Percentiles rank a stretch among this genome's conserved stretches.
These are phyloP conservation scores for Harpagifer antarcticus DNA, from an alignment of 2,797 vertebrate species.

Conservation along the genomic window DNA sequence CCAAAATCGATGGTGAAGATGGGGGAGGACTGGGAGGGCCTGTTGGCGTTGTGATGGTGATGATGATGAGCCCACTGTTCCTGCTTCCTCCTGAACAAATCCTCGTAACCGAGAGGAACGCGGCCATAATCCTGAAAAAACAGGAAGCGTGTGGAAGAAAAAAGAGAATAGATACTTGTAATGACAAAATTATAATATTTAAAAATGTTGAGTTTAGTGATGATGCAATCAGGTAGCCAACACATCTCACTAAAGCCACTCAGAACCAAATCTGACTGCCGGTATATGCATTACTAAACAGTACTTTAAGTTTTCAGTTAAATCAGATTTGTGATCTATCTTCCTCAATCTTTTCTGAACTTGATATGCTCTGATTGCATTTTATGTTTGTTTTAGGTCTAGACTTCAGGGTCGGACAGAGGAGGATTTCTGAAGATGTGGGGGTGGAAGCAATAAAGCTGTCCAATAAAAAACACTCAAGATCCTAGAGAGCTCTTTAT, in stretches of 20 bases:
- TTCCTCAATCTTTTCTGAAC: background rate
- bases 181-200: constrained; percentile 10
- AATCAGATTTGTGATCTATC: background rate
- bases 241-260: background rate
- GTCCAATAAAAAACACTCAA: background rate
- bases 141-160: background rate
- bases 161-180: background rate
- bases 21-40: constrained; percentile 92
- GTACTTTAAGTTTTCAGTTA: constrained; percentile 1
- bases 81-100: constrained; percentile 91
- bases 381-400: constrained; percentile 1
- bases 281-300: background rate
- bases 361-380: background rate
- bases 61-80: constrained; percentile 92
- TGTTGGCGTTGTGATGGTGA: constrained; percentile 86
- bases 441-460: constrained; percentile 28
- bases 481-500: background rate
- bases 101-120: constrained; percentile 88
- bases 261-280: background rate
- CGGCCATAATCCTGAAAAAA: constrained; percentile 81
- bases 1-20: constrained; percentile 93
- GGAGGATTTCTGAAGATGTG: constrained; percentile 2
- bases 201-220: background rate
- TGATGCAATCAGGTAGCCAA: background rate
- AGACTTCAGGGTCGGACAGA: background rate